Base-by-base conservation (phyloP, 2,888 invertebrate species). In the Platerodrilus igneus region DNA sequence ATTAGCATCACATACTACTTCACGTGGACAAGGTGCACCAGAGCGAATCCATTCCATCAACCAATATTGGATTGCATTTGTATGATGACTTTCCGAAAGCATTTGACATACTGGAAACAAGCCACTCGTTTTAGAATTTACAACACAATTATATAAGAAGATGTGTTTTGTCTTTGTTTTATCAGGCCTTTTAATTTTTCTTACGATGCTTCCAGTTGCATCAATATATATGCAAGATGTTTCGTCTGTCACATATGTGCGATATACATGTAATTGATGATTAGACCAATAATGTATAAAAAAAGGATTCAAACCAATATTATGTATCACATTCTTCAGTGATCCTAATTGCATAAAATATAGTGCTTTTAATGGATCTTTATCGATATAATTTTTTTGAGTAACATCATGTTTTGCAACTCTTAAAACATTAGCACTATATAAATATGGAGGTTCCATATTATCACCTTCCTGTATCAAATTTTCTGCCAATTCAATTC, bases 51-150 rank as follows among this genome's bases (percentile, higher is more conserved):
- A 39, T 33, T 39, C 39, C 8, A 15, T 20, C 5, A 39, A 11
- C 39, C 39, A 39, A 33, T 9, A 26, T 6, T 32, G 33, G 11
- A 33, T 33, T 5, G 25, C 15, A 28, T 39, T 39, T 9, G 39
- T 28, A 11, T 22, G 16, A 10, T 39, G 39, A 2, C 21, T 33
- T 33, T 39, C 39, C 2, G 33, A 33, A 15, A 39, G 13, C 33
- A 39, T 39, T 20, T 33, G 39, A 8, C 22, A 3, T 2, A 39
- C 33, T 19, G 33, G 33, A 26, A 23, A 32, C 4, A 20, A 3
- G 20, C 30, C 19, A 30, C n/a, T 9, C 4, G 6, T 6, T 19
- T 18, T 11, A 20, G 11, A 19, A 13, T 31, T 31, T 4, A 31
- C 9, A 20, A 31, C 31, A 10, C 20, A 18, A 5, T 31, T 10